Evolutionary conservation across 2,113 vertebrate genomes (phyloP).

Genomic region (Taurulus bubalis): DNA sequence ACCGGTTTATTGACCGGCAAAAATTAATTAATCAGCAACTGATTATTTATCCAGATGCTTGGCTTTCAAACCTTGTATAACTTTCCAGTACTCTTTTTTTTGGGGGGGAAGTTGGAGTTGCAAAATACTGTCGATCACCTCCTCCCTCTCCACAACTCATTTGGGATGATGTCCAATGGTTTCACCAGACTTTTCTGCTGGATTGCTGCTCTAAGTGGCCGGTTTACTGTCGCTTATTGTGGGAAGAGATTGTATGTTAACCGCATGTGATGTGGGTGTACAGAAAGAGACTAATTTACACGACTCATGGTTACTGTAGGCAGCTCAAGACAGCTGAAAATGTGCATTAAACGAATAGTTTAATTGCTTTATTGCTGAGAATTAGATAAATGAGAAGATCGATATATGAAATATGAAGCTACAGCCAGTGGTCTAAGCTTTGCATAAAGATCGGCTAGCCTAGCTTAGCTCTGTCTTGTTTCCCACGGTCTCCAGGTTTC

Average conservation of each 20-base stretch:
- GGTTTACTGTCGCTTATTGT: no score
- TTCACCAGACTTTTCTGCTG: slow-evolving; percentile 1
- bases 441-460: background rate
- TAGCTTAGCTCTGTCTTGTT: background rate
- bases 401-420: background rate
- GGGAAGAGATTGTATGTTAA: background rate
- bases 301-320: background rate
- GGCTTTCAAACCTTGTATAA: background rate
- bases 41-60: slow-evolving; percentile 29
- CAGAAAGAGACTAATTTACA: background rate
- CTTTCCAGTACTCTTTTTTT: slow-evolving; percentile 20
- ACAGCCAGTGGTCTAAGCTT: background rate
- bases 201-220: background rate
- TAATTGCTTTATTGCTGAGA: background rate
- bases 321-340: background rate
- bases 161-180: background rate
- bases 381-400: background rate
- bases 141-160: background rate
- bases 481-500: background rate
- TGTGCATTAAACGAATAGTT: background rate
- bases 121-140: background rate
- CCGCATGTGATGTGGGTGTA: background rate
- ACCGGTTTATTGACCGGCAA: background rate
- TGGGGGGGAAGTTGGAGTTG: background rate
- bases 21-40: background rate